phyloP scores from a whole-genome alignment of 1,140 invertebrate genomes.

The Copidosoma floridanum region DNA sequence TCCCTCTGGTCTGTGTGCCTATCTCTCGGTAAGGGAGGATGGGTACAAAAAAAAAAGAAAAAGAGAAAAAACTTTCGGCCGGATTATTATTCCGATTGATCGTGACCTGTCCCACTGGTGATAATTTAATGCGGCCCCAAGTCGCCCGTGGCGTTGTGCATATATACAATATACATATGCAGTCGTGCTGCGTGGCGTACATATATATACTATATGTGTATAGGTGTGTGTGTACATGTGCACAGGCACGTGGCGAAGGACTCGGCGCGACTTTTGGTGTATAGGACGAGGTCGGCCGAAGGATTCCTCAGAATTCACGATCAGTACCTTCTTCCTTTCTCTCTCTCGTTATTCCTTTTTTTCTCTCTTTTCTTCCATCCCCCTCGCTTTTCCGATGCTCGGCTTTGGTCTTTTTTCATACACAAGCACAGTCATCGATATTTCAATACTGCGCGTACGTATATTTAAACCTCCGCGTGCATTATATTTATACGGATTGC shows the following conservation, averaged over 20 bases:
- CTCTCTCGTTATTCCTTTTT: neutral
- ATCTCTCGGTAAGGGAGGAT: too few species aligned
- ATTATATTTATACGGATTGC: conserved; percentile 13
- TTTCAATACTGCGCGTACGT: neutral
- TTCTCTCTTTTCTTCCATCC: neutral
- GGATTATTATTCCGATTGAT: conserved; percentile 13
- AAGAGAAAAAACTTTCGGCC: neutral
- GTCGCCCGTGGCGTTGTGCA: neutral
- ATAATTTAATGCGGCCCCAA: conserved; percentile 14
- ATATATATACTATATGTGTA: neutral
- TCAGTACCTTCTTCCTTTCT: neutral
- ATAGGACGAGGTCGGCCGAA: conserved; percentile 7
- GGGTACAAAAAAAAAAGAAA: neutral
- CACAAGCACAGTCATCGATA: neutral
- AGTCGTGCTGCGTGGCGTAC: too few species aligned
- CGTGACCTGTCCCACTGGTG: conserved; percentile 4
- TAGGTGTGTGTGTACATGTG: neutral
- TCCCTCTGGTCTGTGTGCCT: too few species aligned
- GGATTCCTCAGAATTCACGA: conserved; percentile 13
- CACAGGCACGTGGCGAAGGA: neutral
- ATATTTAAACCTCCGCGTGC: neutral
- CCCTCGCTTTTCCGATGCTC: neutral
- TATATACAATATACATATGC: neutral
- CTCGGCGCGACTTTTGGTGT: conserved; percentile 6
- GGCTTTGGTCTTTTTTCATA: conserved; percentile 3